Evolutionary conservation across 2,888 invertebrate genomes (phyloP).

Genomic region (Meghimatium bilineatum): DNA sequence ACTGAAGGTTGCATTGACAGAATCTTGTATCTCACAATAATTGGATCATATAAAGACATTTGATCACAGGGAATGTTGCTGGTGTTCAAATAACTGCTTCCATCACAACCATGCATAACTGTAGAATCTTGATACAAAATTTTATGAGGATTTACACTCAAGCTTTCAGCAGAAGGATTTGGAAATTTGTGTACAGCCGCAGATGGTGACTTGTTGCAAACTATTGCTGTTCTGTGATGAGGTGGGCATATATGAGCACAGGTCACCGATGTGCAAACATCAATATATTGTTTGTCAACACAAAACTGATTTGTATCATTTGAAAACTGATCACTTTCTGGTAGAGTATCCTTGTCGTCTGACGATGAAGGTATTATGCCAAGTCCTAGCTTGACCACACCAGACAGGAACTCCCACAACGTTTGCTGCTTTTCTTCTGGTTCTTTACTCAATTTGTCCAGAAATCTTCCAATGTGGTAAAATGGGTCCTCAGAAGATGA

Average conservation of each 20-base stretch:
- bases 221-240: background rate
- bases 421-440: constrained; percentile 36
- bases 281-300: background rate
- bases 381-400: constrained; percentile 13
- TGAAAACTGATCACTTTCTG: background rate
- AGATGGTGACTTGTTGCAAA: background rate
- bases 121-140: background rate
- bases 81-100: background rate
- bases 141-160: background rate
- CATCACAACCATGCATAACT: background rate
- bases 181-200: background rate
- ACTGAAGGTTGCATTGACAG: background rate
- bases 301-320: background rate
- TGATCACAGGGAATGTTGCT: background rate
- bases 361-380: background rate
- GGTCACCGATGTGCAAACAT: background rate
- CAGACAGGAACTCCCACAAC: constrained; percentile 34
- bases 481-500: constrained; percentile 27
- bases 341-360: background rate
- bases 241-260: background rate
- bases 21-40: constrained; percentile 33
- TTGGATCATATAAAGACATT: constrained; percentile 28
- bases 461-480: constrained; percentile 41
- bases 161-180: background rate
- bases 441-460: constrained; percentile 35